phyloP scores from a whole-genome alignment of 2,113 vertebrate genomes.

The Vidua macroura region DNA sequence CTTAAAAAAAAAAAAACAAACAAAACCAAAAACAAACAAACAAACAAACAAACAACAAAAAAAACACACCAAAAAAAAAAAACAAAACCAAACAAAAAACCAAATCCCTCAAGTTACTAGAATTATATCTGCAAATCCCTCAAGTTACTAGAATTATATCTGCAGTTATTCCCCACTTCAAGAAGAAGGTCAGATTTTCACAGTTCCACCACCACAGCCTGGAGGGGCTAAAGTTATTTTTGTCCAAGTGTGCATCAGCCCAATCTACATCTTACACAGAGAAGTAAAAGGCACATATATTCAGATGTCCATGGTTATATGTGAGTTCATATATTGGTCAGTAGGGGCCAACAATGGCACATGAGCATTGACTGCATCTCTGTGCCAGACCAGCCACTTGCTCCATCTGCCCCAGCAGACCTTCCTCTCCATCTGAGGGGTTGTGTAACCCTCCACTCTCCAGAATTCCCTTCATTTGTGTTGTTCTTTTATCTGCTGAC shows the following conservation, averaged over 20 bases:
- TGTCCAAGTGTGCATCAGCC: not conserved
- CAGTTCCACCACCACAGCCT: not conserved
- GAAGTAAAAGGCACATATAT: accelerated
- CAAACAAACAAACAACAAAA: too few relatives aligned
- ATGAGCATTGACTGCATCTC: not conserved
- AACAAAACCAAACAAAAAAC: too few relatives aligned
- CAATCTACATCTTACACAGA: not conserved
- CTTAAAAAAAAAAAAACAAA: not conserved
- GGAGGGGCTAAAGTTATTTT: not conserved
- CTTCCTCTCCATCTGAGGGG: not conserved
- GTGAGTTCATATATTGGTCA: accelerated
- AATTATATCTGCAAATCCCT: not conserved
- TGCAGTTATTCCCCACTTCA: not conserved
- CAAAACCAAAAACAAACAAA: too few relatives aligned
- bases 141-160: not conserved
- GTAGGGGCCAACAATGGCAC: accelerated
- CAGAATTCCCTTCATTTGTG: not conserved
- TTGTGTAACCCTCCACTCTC: accelerated
- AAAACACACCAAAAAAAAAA: too few relatives aligned
- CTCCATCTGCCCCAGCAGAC: not conserved
- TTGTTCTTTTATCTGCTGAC: not conserved
- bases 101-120: not conserved
- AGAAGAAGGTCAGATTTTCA: not conserved
- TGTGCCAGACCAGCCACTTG: not conserved
- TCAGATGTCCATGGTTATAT: not conserved